Conservation (phyloP, 2,888 invertebrate genomes). For the Ophion slaviceki region DNA sequence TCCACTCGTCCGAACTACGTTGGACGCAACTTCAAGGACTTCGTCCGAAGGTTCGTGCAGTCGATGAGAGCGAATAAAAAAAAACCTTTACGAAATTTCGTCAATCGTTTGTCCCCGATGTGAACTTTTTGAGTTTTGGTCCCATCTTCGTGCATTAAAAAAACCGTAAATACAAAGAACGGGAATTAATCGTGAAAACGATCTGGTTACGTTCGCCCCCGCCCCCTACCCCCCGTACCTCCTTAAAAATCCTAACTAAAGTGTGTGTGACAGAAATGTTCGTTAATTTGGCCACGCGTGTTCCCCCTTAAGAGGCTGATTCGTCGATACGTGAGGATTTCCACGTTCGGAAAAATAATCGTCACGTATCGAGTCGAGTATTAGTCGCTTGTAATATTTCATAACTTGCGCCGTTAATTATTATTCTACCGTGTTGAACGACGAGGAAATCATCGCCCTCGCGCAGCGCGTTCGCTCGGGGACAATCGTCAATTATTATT, state of each 20-base stretch:
- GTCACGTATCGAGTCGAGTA: slow-evolving; percentile 9
- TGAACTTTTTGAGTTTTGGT: slow-evolving; percentile 14
- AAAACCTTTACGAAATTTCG: neutral
- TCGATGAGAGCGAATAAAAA: neutral
- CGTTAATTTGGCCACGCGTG: slow-evolving; percentile 11
- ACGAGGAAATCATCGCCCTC: neutral
- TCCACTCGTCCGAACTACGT: neutral
- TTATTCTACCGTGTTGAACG: slow-evolving; percentile 17
- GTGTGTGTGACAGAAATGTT: neutral
- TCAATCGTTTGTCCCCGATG: neutral
- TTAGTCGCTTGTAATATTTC: slow-evolving; percentile 9
- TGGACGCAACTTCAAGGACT: neutral
- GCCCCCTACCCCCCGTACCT: neutral
- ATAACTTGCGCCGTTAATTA: neutral
- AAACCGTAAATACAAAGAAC: slow-evolving; percentile 3
- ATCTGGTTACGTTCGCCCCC: neutral
- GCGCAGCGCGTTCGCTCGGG: slow-evolving; percentile 1
- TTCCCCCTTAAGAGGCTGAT: neutral
- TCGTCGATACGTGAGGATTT: slow-evolving; percentile 1
- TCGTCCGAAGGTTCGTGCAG: slow-evolving; percentile 1
- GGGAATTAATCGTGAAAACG: neutral
- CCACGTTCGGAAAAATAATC: neutral
- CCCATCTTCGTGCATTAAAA: slow-evolving; percentile 4
- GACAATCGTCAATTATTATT: slow-evolving; percentile 2
- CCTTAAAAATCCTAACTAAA: neutral